Evolutionary conservation across 1,140 invertebrate species (phyloP).

Genomic region (Dermatophagoides farinae): DNA sequence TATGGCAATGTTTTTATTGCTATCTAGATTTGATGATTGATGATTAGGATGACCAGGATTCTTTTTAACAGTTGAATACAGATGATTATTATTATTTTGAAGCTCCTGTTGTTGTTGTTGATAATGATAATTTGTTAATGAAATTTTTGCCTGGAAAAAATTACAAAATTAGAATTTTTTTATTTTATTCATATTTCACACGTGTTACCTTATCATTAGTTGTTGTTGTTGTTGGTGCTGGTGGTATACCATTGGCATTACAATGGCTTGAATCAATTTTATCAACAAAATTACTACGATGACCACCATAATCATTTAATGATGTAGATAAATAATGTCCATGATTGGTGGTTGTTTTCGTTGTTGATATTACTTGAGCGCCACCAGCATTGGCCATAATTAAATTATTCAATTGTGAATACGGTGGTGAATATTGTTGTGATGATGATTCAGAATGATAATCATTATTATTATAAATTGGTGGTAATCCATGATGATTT

Average conservation of each 20-base stretch:
- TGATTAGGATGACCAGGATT: no score
- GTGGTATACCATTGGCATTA: not conserved
- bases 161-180: no score
- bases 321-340: no score
- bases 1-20: no score
- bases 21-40: no score
- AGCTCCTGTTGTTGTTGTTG: not conserved
- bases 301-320: no score
- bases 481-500: no score
- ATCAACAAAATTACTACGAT: not conserved
- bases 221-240: not conserved
- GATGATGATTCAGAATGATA: no score
- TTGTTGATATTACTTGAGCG: not conserved
- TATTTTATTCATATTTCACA: no score
- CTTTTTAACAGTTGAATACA: not conserved
- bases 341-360: not conserved
- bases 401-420: not conserved
- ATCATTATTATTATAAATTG: no score
- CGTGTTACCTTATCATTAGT: no score
- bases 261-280: not conserved
- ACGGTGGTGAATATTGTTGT: not conserved
- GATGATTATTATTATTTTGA: not conserved
- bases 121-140: not conserved
- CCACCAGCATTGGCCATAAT: not conserved
- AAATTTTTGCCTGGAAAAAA: not conserved